Percentiles rank a stretch among this genome's conserved stretches.
phyloP scores from a whole-genome alignment of 2,113 vertebrate species.

The Myxocyprinus asiaticus region DNA sequence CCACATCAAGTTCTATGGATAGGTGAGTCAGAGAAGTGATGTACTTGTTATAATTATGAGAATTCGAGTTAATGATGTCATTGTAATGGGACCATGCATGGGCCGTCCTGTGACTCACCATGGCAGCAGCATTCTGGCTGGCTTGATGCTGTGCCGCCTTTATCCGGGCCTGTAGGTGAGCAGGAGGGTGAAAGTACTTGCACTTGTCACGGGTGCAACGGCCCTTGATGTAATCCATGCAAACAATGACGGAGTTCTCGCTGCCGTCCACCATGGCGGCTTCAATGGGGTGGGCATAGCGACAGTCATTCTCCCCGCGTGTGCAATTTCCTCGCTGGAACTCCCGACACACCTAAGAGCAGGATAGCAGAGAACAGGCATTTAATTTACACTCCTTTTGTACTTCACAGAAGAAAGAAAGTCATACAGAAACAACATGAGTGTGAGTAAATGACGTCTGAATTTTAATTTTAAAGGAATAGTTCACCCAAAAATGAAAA shows the following conservation, averaged over 20 bases:
- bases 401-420: too few species aligned
- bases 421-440: too few species aligned
- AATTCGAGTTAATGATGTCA: slow-evolving; percentile 7
- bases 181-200: slow-evolving; percentile 98
- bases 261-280: slow-evolving; percentile 93
- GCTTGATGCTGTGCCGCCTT: slow-evolving; percentile 96
- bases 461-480: too few species aligned
- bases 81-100: slow-evolving; percentile 16
- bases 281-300: slow-evolving; percentile 95
- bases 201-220: slow-evolving; percentile 97
- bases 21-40: not conserved
- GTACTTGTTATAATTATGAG: not conserved
- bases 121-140: slow-evolving; percentile 85
- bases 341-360: slow-evolving; percentile 91
- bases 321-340: slow-evolving; percentile 98
- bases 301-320: slow-evolving; percentile 95
- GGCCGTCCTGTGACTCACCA: slow-evolving; percentile 78
- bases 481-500: too few species aligned
- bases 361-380: not conserved
- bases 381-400: too few species aligned
- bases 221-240: slow-evolving; percentile 99
- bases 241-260: slow-evolving; percentile 97
- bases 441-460: too few species aligned
- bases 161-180: slow-evolving; percentile 97
- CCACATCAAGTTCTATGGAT: not conserved